Evolutionary conservation across 2,888 invertebrate genomes (phyloP).

Genomic region (Andrena minutula): DNA sequence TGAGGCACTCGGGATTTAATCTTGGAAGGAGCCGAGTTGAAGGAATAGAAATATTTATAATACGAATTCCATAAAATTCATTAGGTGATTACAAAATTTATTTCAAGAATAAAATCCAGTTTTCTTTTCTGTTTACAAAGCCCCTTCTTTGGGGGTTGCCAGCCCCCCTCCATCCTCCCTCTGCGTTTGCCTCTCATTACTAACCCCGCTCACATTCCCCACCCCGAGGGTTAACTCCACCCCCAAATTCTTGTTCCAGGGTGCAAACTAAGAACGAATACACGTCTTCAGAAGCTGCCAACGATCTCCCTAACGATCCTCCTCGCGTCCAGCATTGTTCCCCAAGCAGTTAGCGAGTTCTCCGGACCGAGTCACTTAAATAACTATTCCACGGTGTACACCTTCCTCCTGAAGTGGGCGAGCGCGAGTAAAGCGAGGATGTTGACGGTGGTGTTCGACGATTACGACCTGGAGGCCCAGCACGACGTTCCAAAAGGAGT

Average conservation of each 20-base stretch:
- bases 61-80: no score
- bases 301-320: neutral
- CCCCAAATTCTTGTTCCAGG: neutral
- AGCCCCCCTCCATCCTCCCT: no score
- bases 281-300: neutral
- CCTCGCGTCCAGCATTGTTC: neutral
- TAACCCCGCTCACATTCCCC: no score
- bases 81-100: no score
- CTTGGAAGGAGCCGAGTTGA: no score
- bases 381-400: constrained; percentile 13
- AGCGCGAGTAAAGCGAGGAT: neutral
- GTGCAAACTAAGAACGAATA: neutral
- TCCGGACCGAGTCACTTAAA: neutral
- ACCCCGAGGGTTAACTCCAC: no score
- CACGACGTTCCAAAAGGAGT: neutral
- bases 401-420: constrained; percentile 40
- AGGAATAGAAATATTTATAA: no score
- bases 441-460: constrained; percentile 50
- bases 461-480: neutral
- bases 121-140: no score
- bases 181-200: no score
- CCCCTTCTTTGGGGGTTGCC: no score
- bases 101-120: no score
- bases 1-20: no score
- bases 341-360: neutral